These are phyloP conservation scores for Cephus cinctus DNA, from an alignment of 1,140 invertebrate species.

Conservation along the genomic window DNA sequence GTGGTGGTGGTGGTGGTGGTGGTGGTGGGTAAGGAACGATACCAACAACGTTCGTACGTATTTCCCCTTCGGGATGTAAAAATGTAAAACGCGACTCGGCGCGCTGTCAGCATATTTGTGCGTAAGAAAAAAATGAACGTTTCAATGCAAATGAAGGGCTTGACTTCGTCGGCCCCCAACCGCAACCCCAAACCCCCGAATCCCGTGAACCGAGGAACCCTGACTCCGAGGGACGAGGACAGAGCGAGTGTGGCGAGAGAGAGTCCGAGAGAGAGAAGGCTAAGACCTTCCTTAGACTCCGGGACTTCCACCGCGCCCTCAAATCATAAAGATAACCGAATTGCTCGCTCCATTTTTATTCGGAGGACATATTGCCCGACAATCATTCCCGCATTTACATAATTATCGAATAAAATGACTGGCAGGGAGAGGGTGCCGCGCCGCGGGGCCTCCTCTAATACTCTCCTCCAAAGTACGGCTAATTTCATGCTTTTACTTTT, in stretches of 20 bases:
- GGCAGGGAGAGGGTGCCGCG: conserved; percentile 8
- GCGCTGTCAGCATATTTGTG: conserved; percentile 46
- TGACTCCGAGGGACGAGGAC: no score
- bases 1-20: no score
- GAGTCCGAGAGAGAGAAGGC: conserved; percentile 6
- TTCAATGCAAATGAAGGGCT: conserved; percentile 53
- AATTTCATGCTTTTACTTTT: conserved; percentile 41
- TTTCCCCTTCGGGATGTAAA: no score
- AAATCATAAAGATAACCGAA: conserved; percentile 56
- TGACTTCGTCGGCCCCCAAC: conserved; percentile 25
- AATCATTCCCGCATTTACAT: conserved; percentile 56
- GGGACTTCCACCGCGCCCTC: conserved; percentile 20
- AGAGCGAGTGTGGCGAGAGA: no score
- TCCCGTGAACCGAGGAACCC: conserved; percentile 20
- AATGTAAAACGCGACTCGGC: conserved; percentile 45
- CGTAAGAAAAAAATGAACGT: conserved; percentile 38
- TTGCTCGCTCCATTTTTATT: conserved; percentile 49
- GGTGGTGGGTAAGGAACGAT: no score
- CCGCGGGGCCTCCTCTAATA: conserved; percentile 13
- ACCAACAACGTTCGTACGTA: no score
- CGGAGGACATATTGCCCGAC: conserved; percentile 52
- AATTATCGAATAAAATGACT: conserved; percentile 55
- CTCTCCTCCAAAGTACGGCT: conserved; percentile 29
- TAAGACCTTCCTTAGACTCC: neutral
- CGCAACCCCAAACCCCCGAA: conserved; percentile 16